Base-by-base conservation (phyloP, 2,797 vertebrate genomes). In the Ptychobarbus kaznakovi region DNA sequence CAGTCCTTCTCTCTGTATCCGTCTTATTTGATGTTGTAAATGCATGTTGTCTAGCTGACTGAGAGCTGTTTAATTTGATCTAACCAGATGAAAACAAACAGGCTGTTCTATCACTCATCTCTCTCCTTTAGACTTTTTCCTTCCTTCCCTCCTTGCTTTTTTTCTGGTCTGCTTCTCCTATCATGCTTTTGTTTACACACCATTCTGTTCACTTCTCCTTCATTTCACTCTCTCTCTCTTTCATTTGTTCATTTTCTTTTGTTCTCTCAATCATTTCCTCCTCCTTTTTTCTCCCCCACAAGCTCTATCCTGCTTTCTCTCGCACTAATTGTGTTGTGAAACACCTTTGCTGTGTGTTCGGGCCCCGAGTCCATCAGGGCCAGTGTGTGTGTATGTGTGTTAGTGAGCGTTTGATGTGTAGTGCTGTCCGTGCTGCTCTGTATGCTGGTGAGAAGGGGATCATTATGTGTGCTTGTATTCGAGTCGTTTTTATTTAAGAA, bases 401-500 rank as follows among this genome's bases (percentile, higher is more conserved):
- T 18, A 76, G 81, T 51, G 69, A 46, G 81, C 81, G 86, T 89
- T 88, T 88, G 90, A 90, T 88, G 89, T 87, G 84, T 74, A 74
- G 77, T 68, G 40, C 93, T 93, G 94, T 93, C 94, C 95, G 95
- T 94, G 94, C 96, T 96, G 95, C 96, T 97, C 96, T 96, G 96
- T 97, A 96, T 97, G 96, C 96, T 95, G 95, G 97, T 96, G 98
- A 98, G 97, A 87, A 87, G 86, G 96, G 97, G 97, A 98, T 99
- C 97, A 99, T 99, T 99, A 99, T 97, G 96, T 94, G 95, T 95
- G 97, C 95, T 96, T 94, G 96, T 96, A 97, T 99, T 99, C 97
- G 97, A 99, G 97, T 99, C 97, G 97, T 99, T 99, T 98, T 99
- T 97, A 98, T 98, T 98, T 98, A 98, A 99, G 97, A 98, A 97